Evolutionary conservation across 2,888 invertebrate species (phyloP).

Genomic region (Rotaria magnacalcarata): DNA sequence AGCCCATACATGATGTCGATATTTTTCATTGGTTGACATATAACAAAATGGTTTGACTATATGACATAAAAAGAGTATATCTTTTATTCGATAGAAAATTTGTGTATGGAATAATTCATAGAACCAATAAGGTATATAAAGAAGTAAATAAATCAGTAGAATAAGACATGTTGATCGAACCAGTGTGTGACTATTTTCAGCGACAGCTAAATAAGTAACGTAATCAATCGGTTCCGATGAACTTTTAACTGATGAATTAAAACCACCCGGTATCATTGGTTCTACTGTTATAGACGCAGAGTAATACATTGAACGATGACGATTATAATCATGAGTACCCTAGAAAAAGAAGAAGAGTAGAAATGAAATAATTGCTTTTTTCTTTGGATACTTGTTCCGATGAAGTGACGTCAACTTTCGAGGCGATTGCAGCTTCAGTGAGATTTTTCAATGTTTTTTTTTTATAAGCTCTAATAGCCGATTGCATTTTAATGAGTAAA

Average conservation of each 20-base stretch:
- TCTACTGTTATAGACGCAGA: neutral
- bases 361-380: too few species aligned
- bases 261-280: too few species aligned
- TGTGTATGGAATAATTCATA: neutral
- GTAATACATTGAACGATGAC: neutral
- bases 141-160: neutral
- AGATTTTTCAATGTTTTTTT: neutral
- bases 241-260: neutral
- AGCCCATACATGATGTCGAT: neutral
- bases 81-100: neutral
- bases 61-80: neutral
- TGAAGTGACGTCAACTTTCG: neutral
- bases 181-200: neutral
- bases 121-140: slow-evolving; percentile 15
- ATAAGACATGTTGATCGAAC: neutral
- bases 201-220: neutral
- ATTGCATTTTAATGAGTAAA: neutral
- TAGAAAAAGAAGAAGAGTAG: neutral
- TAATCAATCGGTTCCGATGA: neutral
- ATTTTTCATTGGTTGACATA: slow-evolving; percentile 18
- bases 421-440: neutral
- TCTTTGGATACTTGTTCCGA: neutral
- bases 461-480: neutral
- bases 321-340: neutral
- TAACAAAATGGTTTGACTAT: slow-evolving; percentile 29